phyloP scores from a whole-genome alignment of 1,140 invertebrate genomes.

The Caenorhabditis briggsae region DNA sequence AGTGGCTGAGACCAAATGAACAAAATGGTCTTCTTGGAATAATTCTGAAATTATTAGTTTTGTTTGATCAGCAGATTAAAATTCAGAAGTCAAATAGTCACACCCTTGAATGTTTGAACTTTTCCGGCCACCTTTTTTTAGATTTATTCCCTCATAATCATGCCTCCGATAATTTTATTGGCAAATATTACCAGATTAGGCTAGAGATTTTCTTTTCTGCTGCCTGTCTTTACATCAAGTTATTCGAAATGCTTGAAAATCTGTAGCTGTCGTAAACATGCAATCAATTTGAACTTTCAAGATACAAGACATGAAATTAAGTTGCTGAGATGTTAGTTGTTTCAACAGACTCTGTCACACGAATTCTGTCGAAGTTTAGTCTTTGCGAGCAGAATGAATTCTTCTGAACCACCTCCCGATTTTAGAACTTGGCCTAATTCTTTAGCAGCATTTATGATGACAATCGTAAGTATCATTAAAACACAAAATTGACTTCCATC shows the following conservation, averaged over 20 bases:
- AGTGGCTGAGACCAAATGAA: background rate
- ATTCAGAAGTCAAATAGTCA: too few species aligned
- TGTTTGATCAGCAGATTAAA: too few species aligned
- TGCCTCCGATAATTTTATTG: too few species aligned
- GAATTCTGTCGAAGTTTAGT: background rate
- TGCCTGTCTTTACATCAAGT: background rate
- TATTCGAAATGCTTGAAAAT: background rate
- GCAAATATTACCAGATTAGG: too few species aligned
- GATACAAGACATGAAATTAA: background rate
- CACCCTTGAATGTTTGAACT: too few species aligned
- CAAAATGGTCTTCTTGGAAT: too few species aligned
- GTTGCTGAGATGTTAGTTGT: background rate
- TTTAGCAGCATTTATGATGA: background rate
- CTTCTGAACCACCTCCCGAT: background rate
- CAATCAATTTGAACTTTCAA: background rate
- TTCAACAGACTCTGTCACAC: background rate
- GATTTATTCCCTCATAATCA: too few species aligned
- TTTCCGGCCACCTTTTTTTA: too few species aligned
- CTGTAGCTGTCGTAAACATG: background rate
- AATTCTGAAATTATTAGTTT: too few species aligned
- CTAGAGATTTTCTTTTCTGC: background rate
- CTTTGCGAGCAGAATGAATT: background rate
- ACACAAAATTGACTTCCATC: background rate
- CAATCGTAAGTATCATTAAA: background rate
- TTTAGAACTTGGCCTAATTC: background rate